Conservation (phyloP, 2,113 vertebrate genomes). For the Dryoscopus gambensis region DNA sequence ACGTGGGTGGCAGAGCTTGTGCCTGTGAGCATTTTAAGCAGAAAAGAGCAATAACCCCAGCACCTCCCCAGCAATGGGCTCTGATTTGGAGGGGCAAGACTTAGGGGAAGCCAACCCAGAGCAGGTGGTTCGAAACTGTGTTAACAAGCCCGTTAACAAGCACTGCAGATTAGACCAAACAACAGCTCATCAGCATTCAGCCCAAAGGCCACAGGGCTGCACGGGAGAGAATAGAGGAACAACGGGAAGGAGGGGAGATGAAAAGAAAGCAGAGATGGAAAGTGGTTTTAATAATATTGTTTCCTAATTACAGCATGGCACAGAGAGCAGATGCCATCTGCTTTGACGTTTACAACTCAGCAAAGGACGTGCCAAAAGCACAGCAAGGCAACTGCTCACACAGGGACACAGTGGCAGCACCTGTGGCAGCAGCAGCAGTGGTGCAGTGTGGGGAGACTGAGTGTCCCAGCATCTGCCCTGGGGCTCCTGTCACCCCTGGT, state of each 20-base stretch:
- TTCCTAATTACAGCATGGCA: conserved; percentile 16
- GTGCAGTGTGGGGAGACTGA: rapidly evolving
- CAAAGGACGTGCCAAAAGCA: neutral
- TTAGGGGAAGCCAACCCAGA: neutral
- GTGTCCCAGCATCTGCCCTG: rapidly evolving
- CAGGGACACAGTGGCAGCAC: neutral
- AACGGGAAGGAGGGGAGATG: neutral
- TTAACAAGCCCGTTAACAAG: neutral
- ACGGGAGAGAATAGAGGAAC: neutral
- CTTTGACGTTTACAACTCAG: neutral
- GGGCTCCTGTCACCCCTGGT: neutral
- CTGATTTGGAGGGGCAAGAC: neutral
- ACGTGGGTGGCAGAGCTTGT: rapidly evolving
- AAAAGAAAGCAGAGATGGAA: conserved; percentile 27
- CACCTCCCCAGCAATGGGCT: neutral
- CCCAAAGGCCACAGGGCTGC: neutral
- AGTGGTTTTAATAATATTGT: conserved; percentile 42
- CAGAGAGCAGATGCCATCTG: conserved; percentile 22
- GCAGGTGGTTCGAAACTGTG: neutral
- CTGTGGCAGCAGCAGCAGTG: neutral
- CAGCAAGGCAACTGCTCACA: neutral
- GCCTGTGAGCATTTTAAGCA: neutral
- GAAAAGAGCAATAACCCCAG: neutral
- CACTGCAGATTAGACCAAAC: neutral
- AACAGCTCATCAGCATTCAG: conserved; percentile 33